These are phyloP conservation scores for Phasianus colchicus DNA, from an alignment of 2,113 vertebrate species.

Conservation along the genomic window DNA sequence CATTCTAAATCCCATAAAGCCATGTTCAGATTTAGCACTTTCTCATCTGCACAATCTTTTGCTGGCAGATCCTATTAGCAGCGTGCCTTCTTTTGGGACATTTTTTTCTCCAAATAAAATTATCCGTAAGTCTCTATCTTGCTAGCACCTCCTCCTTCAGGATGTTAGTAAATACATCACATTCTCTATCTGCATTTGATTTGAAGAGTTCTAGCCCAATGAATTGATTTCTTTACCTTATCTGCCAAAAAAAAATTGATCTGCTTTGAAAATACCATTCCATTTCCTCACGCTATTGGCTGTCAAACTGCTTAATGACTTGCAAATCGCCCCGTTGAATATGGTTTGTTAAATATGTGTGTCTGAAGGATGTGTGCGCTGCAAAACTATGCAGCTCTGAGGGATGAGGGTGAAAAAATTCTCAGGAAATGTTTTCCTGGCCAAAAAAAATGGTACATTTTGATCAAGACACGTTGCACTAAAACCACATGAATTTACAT, in stretches of 20 bases:
- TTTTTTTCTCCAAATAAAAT: slow-evolving; percentile 60
- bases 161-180: slow-evolving; percentile 62
- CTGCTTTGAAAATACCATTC: slow-evolving; percentile 71
- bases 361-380: slow-evolving; percentile 11
- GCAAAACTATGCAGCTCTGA: neutral
- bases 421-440: neutral
- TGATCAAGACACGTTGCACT: neutral
- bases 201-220: slow-evolving; percentile 62
- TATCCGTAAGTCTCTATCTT: slow-evolving; percentile 55
- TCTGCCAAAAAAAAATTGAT: slow-evolving; percentile 65
- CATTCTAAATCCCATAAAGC: too few relatives aligned
- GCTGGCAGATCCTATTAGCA: slow-evolving; percentile 18
- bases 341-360: slow-evolving; percentile 71
- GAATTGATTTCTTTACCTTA: slow-evolving; percentile 47
- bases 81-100: slow-evolving; percentile 15
- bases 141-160: slow-evolving; percentile 60
- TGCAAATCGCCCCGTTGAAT: slow-evolving; percentile 71
- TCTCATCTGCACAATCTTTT: neutral
- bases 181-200: slow-evolving; percentile 69
- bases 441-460: neutral
- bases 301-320: slow-evolving; percentile 75
- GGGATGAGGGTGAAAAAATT: neutral
- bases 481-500: neutral
- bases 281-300: slow-evolving; percentile 70
- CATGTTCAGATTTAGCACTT: neutral